These are phyloP conservation scores for Aricia artaxerxes DNA, from an alignment of 2,888 invertebrate genomes.

Conservation along the genomic window DNA sequence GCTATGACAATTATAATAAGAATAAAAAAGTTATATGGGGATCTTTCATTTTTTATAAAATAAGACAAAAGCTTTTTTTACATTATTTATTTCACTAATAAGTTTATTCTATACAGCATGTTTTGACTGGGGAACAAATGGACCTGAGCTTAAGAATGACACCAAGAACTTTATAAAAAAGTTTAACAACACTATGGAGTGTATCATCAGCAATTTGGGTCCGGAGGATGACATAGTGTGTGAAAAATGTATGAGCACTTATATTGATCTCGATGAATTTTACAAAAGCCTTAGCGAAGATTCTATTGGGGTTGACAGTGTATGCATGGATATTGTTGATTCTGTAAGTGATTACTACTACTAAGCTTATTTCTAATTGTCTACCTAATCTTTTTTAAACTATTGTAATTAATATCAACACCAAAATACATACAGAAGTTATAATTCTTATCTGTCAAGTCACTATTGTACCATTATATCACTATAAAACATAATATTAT, in stretches of 20 bases:
- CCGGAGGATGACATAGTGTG: constrained; percentile 65
- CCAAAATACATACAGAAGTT: too few relatives aligned
- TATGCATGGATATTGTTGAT: constrained; percentile 86
- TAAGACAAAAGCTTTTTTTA: background rate
- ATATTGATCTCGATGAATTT: constrained; percentile 77
- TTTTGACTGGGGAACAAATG: constrained; percentile 69
- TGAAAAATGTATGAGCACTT: constrained; percentile 75
- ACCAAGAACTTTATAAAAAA: constrained; percentile 72
- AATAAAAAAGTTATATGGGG: background rate
- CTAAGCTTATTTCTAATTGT: background rate
- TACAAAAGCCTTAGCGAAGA: constrained; percentile 80
- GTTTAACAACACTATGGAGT: constrained; percentile 66
- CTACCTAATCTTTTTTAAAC: too few relatives aligned
- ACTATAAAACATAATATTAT: too few relatives aligned
- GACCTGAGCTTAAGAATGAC: constrained; percentile 70
- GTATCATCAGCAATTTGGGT: constrained; percentile 60
- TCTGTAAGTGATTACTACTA: constrained; percentile 67
- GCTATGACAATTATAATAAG: background rate
- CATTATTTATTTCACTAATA: background rate
- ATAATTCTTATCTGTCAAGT: background rate
- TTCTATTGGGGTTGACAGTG: constrained; percentile 78
- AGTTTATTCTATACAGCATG: constrained; percentile 68
- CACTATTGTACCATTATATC: too few relatives aligned
- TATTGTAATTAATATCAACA: too few relatives aligned
- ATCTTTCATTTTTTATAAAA: background rate